Base-by-base conservation (phyloP, 2,888 invertebrate species). In the Trachelus iudaicus region DNA sequence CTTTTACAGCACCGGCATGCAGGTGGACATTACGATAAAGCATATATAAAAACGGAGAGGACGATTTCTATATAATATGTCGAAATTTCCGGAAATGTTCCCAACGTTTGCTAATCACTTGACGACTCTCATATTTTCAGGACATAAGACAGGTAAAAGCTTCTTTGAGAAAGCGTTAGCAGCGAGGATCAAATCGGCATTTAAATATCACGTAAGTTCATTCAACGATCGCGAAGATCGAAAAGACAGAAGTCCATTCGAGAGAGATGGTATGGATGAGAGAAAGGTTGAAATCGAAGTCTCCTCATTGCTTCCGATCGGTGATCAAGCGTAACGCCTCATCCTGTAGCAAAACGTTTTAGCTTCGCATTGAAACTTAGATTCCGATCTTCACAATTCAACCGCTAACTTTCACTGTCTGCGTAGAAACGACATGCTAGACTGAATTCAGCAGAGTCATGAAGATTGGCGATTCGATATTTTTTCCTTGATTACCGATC, bases 371-470 rank as follows among this genome's bases (percentile, higher is more conserved):
- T 56, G 23, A 56, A 9, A 23, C n/a, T 35, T 71, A 34, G 75
- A 75, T 77, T 75, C 75, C 40, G 69, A 77, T 75, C 74, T 56
- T 80, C 81, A 73, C 77, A 74, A 80, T 85, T 82, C 79, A 80
- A 79, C 78, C 73, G 71, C 34, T 34, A 74, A 85, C 86, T 85
- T 85, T 85, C 85, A 85, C 85, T 84, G 78, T 78, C 79, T 78
- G 56, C 69, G 69, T 77, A n/a, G 35, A 74, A 34, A 37, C n/a
- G 74, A 74, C 71, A 71, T 71, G 71, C 33, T 15, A 71, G 71
- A 71, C 71, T 34, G 71, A 71, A 31, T 71, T 15, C 31, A 23
- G 71, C 71, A 23, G 23, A 56, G 56, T 23, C 56, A 56, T 56
- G 23, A 23, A 56, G 56, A 23, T 23, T 6, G 56, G 15, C 56